phyloP scores from a whole-genome alignment of 2,888 invertebrate species.

The Napeogenes inachia region DNA sequence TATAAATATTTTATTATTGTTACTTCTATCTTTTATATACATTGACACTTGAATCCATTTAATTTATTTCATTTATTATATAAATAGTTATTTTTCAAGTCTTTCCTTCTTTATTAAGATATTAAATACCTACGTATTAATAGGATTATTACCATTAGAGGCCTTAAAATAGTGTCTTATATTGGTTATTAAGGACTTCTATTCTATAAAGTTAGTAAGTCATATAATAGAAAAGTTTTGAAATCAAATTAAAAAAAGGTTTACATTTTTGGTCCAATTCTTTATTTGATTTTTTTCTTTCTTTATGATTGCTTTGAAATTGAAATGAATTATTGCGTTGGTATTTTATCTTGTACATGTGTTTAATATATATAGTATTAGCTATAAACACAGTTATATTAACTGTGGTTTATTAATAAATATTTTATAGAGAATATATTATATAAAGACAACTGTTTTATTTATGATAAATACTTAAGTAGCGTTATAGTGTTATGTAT shows the following conservation, averaged over 20 bases:
- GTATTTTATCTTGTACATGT: constrained; percentile 3
- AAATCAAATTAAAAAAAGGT: too few species aligned
- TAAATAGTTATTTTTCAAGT: neutral
- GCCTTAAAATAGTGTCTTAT: constrained; percentile 18
- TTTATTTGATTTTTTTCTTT: neutral
- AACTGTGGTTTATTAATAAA: constrained; percentile 20
- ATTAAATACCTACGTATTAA: neutral
- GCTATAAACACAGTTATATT: constrained; percentile 26
- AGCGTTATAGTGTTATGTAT: neutral
- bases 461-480: constrained; percentile 2
- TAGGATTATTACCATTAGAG: constrained; percentile 8
- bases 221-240: neutral
- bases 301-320: neutral
- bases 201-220: neutral
- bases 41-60: too few species aligned
- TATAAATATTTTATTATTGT: neutral
- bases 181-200: neutral
- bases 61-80: too few species aligned
- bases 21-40: neutral
- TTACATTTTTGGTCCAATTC: too few species aligned
- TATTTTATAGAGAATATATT: constrained; percentile 9
- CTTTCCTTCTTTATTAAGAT: neutral
- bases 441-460: constrained; percentile 17
- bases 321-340: neutral
- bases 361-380: neutral